Evolutionary conservation across 1,140 invertebrate genomes (phyloP).

Genomic region (Pogonomyrmex californicus): DNA sequence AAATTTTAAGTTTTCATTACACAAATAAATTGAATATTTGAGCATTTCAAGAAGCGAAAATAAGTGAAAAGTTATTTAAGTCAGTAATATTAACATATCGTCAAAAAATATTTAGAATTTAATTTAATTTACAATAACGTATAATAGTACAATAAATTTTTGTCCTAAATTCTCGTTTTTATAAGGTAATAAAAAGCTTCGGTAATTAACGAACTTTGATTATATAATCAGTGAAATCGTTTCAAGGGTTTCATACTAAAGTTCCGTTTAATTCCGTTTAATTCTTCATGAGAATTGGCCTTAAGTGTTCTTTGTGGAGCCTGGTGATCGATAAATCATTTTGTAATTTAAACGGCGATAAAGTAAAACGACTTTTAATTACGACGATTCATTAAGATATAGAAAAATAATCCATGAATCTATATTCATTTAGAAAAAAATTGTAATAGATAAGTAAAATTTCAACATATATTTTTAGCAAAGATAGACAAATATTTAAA

Average conservation of each 20-base stretch:
- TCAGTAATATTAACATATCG: not conserved
- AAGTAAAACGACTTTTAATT: constrained; percentile 51
- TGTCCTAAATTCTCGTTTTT: constrained; percentile 34
- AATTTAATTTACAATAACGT: constrained; percentile 41
- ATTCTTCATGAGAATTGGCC: constrained; percentile 55
- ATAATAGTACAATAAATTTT: constrained; percentile 32
- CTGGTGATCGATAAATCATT: constrained; percentile 57
- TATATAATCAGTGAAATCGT: constrained; percentile 60
- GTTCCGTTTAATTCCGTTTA: constrained; percentile 55
- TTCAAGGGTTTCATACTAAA: constrained; percentile 55
- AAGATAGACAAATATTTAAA: not conserved
- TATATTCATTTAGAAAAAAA: constrained; percentile 20
- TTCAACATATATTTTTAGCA: not conserved
- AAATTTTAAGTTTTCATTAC: not conserved
- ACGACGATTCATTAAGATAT: constrained; percentile 39
- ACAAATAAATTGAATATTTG: not conserved
- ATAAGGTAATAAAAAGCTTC: constrained; percentile 54
- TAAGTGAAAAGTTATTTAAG: not conserved
- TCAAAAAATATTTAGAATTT: not conserved
- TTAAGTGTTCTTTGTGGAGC: constrained; percentile 50
- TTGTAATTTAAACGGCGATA: constrained; percentile 48
- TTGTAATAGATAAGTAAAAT: not conserved
- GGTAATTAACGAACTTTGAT: constrained; percentile 60
- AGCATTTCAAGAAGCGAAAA: not conserved
- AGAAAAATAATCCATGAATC: constrained; percentile 31